These are phyloP conservation scores for Eciton burchellii DNA, from an alignment of 1,140 invertebrate genomes.

Conservation along the genomic window DNA sequence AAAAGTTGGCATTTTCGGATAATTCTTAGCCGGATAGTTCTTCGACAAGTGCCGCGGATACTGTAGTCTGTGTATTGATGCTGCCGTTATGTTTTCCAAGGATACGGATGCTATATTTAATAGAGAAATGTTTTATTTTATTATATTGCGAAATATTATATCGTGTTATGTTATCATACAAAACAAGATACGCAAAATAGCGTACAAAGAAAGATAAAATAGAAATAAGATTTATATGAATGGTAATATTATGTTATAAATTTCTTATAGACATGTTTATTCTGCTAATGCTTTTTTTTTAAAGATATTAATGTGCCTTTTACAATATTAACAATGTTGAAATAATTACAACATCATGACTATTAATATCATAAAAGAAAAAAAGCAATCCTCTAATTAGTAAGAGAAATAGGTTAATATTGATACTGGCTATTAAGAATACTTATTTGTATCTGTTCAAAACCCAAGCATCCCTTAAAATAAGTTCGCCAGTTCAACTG, in stretches of 20 bases:
- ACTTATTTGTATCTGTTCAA: no score
- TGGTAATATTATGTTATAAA: neutral
- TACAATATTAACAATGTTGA: no score
- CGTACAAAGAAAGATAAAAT: neutral
- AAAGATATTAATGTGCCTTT: neutral
- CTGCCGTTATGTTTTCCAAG: conserved; percentile 38
- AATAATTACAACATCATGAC: neutral
- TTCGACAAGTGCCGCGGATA: conserved; percentile 73
- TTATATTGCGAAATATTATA: neutral
- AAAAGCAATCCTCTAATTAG: neutral
- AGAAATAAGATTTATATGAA: neutral
- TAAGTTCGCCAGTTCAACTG: no score
- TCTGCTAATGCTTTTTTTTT: neutral
- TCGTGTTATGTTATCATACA: neutral
- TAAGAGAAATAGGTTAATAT: neutral
- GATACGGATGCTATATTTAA: conserved; percentile 41
- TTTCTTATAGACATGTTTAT: neutral
- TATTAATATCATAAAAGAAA: neutral
- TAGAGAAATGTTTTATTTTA: neutral
- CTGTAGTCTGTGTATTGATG: conserved; percentile 18
- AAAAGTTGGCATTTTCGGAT: conserved; percentile 79
- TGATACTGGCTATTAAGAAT: no score
- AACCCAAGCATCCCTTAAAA: no score
- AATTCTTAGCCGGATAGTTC: conserved; percentile 72
- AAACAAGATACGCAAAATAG: neutral